phyloP scores from a whole-genome alignment of 2,797 vertebrate species.

The Lepidocolaptes lacrymiger region DNA sequence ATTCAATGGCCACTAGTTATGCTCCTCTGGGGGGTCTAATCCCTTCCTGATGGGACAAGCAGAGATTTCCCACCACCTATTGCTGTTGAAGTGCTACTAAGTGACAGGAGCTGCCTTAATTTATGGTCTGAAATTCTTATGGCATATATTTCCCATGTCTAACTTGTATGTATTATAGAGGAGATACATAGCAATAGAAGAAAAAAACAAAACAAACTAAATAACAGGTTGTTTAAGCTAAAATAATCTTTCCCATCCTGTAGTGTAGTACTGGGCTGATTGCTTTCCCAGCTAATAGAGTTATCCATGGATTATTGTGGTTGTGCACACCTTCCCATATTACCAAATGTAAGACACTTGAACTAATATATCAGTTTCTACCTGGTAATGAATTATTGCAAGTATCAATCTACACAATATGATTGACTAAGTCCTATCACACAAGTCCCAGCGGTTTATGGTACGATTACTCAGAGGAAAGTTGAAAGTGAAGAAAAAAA shows the following conservation, averaged over 20 bases:
- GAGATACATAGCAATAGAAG: not conserved
- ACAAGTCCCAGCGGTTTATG: not conserved
- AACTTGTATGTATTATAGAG: not conserved
- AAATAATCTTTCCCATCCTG: not conserved
- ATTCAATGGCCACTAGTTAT: not conserved
- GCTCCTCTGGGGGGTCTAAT: not conserved
- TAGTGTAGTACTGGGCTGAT: not conserved
- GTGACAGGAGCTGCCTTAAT: not conserved
- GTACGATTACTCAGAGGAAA: not conserved
- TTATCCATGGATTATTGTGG: not conserved
- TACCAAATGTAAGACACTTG: not conserved
- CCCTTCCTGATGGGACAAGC: not conserved
- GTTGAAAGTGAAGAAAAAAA: constrained; percentile 60
- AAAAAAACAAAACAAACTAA: not conserved
- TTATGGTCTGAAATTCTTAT: not conserved
- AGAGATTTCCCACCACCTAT: not conserved
- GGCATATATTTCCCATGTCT: not conserved
- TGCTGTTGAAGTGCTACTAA: not conserved
- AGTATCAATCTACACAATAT: not conserved
- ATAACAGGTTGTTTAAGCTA: not conserved
- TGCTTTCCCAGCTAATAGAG: not conserved
- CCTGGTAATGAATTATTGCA: not conserved
- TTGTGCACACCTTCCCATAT: not conserved
- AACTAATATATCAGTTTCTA: not conserved
- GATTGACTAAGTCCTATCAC: not conserved